phyloP scores from a whole-genome alignment of 1,140 invertebrate genomes.

The Sinonovacula constricta region DNA sequence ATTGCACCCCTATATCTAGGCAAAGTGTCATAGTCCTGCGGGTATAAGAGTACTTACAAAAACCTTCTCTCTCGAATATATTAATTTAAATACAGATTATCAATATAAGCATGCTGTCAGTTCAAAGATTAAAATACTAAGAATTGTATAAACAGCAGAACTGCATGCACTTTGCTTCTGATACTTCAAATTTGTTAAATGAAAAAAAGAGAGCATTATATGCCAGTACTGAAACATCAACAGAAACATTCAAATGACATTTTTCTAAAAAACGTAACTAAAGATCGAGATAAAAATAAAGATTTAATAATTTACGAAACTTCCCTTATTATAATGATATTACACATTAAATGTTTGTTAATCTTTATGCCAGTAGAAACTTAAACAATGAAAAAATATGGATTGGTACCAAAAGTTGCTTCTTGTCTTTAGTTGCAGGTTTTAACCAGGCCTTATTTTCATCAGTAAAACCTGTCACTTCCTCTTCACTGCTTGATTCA shows the following conservation, averaged over 20 bases:
- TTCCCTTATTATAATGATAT: neutral
- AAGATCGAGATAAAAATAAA: neutral
- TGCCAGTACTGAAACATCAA: neutral
- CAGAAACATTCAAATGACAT: neutral
- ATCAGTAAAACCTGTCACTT: conserved; percentile 82
- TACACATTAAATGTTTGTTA: neutral
- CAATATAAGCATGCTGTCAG: too few relatives aligned
- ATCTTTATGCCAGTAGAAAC: neutral
- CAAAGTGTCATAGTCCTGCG: too few relatives aligned
- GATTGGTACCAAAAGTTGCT: conserved; percentile 24
- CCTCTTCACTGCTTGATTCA: conserved; percentile 46
- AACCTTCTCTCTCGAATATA: too few relatives aligned
- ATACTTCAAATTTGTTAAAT: too few relatives aligned
- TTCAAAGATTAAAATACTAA: too few relatives aligned
- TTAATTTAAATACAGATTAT: too few relatives aligned
- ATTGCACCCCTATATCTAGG: too few relatives aligned
- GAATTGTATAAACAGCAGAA: too few relatives aligned
- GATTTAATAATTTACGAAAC: neutral
- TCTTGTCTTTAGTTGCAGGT: conserved; percentile 65
- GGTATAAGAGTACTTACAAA: too few relatives aligned
- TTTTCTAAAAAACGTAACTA: neutral
- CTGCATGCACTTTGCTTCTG: too few relatives aligned
- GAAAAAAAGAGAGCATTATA: too few relatives aligned
- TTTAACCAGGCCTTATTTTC: conserved; percentile 86
- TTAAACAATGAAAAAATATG: neutral